Conservation (phyloP, 1,140 invertebrate species). For the fruit fly (Drosophila melanogaster) region Release_6_plus_ISO1_MT NT_033777.3:15111501-15112000, state of each 20-base stretch:
- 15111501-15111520: too few species aligned
- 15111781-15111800: conserved; percentile 21
- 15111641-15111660: conserved; percentile 86
- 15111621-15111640: conserved; percentile 90
- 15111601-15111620: conserved; percentile 89
- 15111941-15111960: conserved; percentile 62
- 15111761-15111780: conserved; percentile 12
- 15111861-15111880: conserved; percentile 13
- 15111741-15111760: conserved; percentile 52
- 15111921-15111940: conserved; percentile 38
- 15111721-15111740: conserved; percentile 63
- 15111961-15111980: conserved; percentile 69
- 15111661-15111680: conserved; percentile 85
- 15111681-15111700: conserved; percentile 78
- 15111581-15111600: conserved; percentile 91
- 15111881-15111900: conserved; percentile 54
- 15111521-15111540: too few species aligned
- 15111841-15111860: conserved; percentile 8
- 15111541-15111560: too few species aligned
- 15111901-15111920: conserved; percentile 60
- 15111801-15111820: conserved; percentile 16
- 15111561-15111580: too few species aligned
- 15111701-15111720: conserved; percentile 41
- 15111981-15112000: conserved; percentile 81
- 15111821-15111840: conserved; percentile 14